Conservation (phyloP, 2,888 invertebrate genomes). For the Cerastis rubricosa region DNA sequence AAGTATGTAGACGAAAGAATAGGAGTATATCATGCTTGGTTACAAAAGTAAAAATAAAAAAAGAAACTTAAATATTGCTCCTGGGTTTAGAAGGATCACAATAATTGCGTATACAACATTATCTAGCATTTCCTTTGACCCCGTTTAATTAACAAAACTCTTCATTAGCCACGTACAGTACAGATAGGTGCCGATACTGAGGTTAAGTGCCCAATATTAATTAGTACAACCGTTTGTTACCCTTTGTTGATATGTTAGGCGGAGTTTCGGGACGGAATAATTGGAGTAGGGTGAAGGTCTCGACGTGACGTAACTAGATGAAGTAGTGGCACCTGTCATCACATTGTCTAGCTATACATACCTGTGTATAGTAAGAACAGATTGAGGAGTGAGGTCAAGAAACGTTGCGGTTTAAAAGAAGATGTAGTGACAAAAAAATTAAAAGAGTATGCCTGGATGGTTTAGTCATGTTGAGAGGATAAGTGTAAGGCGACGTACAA, state of each 20-base stretch:
- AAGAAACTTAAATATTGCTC: not conserved
- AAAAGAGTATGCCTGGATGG: not conserved
- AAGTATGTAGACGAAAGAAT: too few species aligned
- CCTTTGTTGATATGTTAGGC: slow-evolving; percentile 59
- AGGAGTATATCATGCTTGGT: not conserved
- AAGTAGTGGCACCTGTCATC: slow-evolving; percentile 52
- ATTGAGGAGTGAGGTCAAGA: not conserved
- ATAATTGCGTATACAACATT: not conserved
- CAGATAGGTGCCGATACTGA: slow-evolving; percentile 55
- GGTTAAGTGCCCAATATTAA: slow-evolving; percentile 61
- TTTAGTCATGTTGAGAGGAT: not conserved
- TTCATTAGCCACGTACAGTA: slow-evolving; percentile 51
- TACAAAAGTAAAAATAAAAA: not conserved
- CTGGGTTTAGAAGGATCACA: not conserved
- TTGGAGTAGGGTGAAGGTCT: slow-evolving; percentile 54
- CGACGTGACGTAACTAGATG: slow-evolving; percentile 20
- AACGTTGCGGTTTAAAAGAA: not conserved
- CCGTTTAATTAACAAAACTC: slow-evolving; percentile 57
- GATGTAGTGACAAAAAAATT: not conserved
- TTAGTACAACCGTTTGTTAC: slow-evolving; percentile 57
- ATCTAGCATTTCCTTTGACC: slow-evolving; percentile 29
- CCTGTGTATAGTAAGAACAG: not conserved
- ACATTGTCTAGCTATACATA: not conserved
- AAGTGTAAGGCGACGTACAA: too few species aligned
- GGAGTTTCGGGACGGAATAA: slow-evolving; percentile 53